phyloP scores from a whole-genome alignment of 1,140 invertebrate genomes.

The Cardiocondyla obscurior region DNA sequence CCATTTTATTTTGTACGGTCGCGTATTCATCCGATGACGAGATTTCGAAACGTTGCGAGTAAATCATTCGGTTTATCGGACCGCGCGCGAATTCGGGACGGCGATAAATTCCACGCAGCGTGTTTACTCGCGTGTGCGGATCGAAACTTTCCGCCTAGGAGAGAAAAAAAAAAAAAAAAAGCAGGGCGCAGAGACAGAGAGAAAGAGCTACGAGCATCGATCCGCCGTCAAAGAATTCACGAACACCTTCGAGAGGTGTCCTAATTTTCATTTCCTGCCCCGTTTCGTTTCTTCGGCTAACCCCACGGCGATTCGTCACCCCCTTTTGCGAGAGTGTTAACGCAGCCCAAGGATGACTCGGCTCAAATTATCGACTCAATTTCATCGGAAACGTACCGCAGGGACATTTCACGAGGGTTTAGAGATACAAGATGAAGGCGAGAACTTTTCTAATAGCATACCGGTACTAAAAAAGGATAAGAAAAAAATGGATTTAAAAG shows the following conservation, averaged over 20 bases:
- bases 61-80: conserved; percentile 62
- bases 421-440: neutral
- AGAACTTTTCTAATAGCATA: neutral
- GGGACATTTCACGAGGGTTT: conserved; percentile 35
- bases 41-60: conserved; percentile 48
- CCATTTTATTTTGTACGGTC: conserved; percentile 35
- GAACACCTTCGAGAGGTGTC: conserved; percentile 50
- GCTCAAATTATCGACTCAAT: conserved; percentile 50
- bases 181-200: neutral
- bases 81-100: conserved; percentile 56
- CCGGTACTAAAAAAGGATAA: neutral
- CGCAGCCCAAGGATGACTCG: conserved; percentile 6
- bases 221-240: conserved; percentile 45
- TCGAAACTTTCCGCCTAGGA: conserved; percentile 52
- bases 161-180: neutral
- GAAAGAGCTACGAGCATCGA: conserved; percentile 28
- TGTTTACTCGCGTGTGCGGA: conserved; percentile 58
- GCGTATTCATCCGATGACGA: conserved; percentile 35
- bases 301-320: neutral
- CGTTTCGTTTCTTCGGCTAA: neutral
- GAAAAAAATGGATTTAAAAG: neutral
- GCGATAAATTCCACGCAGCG: conserved; percentile 62
- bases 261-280: conserved; percentile 45
- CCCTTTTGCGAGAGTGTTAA: conserved; percentile 45
- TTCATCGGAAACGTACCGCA: conserved; percentile 39